Base-by-base conservation (phyloP, 1,140 invertebrate genomes). In the Asbolus verrucosus region DNA sequence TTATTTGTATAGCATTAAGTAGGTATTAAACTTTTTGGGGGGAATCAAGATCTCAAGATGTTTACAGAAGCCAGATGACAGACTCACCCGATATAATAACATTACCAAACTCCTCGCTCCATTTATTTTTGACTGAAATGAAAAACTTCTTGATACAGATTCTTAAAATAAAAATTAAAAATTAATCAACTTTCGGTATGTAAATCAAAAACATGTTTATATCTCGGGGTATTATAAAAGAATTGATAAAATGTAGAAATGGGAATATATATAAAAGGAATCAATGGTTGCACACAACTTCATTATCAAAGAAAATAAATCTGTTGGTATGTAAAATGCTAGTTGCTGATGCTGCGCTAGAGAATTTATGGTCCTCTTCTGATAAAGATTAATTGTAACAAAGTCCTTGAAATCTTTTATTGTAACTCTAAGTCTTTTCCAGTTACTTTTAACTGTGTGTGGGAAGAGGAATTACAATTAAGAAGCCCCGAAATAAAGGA, bases 351-450 rank as follows among this genome's bases (percentile, higher is more conserved):
- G 13, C 46, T 14, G 14, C 18, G 33, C n/a, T 19, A 15, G 46
- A 31, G 27, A 54, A 54, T 54, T 54, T 54, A 54, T 62, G 31
- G 61, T 63, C 61, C 18, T 27, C 19, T 33, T 21, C 30, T 39
- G 31, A 41, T 63, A 38, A 39, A 63, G 61, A 63, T 63, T 63
- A 63, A 63, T 63, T 16, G 61, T 19, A 39, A 63, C 1, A 21
- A 11, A 63, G 61, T 63, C 61, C 61, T 63, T 63, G 36, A 63
- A 63, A 21, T 13, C 14, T 6, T 21, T 63, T 36, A 36, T 36
- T 63, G 33, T 39, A 24, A 63, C 24, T 33, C 1, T 1, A 1
- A 2, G 31, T 33, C 24, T 33, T 38, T 63, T 41, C 3, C 5
- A 62, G 21, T 62, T 62, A 6, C 50, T 59, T 36, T 36, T 36